Evolutionary conservation across 2,113 vertebrate species (phyloP).

Genomic region (Oplegnathus fasciatus): DNA sequence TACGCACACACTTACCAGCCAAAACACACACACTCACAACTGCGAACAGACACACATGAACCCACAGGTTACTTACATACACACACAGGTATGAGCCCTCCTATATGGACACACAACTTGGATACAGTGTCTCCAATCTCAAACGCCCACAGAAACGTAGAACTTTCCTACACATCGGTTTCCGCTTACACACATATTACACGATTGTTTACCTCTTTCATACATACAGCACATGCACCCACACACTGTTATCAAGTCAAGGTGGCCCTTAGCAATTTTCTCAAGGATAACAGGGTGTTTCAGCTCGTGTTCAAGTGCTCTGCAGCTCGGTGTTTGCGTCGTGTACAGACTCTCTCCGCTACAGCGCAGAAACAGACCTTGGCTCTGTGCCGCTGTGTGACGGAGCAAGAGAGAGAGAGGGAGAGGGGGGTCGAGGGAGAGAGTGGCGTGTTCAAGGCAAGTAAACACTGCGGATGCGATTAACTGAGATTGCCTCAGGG

Average conservation of each 20-base stretch:
- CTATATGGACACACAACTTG: background rate
- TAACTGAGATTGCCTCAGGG: conserved; percentile 52
- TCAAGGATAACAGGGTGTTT: conserved; percentile 43
- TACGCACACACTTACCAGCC: conserved; percentile 6
- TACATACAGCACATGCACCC: conserved; percentile 7
- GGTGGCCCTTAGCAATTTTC: conserved; percentile 52
- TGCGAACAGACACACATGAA: background rate
- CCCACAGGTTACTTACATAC: background rate
- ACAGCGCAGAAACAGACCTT: conserved; percentile 17
- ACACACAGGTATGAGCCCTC: conserved; percentile 4
- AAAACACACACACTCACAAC: background rate
- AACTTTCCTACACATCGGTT: background rate
- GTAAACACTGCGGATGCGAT: conserved; percentile 59
- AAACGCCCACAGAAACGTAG: background rate
- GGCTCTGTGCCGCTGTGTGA: conserved; percentile 26
- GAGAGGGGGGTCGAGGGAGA: conserved; percentile 1
- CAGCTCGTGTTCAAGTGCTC: conserved; percentile 7
- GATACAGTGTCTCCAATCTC: background rate
- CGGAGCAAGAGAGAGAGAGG: conserved; percentile 3
- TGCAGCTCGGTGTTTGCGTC: conserved; percentile 6
- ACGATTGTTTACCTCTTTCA: conserved; percentile 18
- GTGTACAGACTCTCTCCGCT: background rate
- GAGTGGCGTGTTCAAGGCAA: conserved; percentile 32
- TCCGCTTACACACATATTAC: conserved; percentile 4
- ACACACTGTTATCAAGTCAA: conserved; percentile 29